Base-by-base conservation (phyloP, 2,797 vertebrate species). In the Mionectes olivaceus region DNA sequence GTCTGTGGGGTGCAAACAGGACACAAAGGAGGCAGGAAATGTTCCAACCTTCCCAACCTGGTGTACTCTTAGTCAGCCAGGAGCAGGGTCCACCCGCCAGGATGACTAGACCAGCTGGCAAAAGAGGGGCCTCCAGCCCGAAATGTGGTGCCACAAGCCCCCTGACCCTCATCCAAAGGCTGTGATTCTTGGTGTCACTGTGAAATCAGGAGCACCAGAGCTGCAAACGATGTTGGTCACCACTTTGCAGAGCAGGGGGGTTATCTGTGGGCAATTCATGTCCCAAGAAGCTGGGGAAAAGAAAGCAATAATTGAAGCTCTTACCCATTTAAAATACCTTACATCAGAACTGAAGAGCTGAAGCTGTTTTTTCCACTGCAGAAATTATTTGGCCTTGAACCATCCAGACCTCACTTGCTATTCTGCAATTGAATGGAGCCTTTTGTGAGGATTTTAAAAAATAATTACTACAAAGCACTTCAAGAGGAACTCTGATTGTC, bases 381-480 rank as follows among this genome's bases (percentile, higher is more conserved):
- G 94, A 97, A 97, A 96, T 88, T 87, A 93, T 94, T 95, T 95
- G 85, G 89, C 95, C 95, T 96, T 89, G 86, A 97, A 96, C 94
- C 92, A 91, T 27, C 30, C 83, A 71, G 94, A 70, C 90, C 92
- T 96, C 82, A 41, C 96, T 96, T 94, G 89, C 73, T 96, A 95
- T 95, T 97, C 95, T 94, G 83, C 87, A 95, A 94, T 70, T 96
- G 95, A 97, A 97, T 97, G 94, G 93, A 64, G 67, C 53, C 95
- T 96, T 97, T 96, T 94, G 95, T 93, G 83, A 92, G 65, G 93
- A 76, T 83, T 94, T 93, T 96, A 75, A 10, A 94, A 96, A 96
- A 95, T 96, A 94, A 97, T 95, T 96, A 96, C 85, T 85, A 78
- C 96, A 95, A 86, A 97, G 93, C 83, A 94, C 95, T 96, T 97